These are phyloP conservation scores for Metridium senile DNA, from an alignment of 92 coral and sea anemone species.

Conservation along the genomic window DNA sequence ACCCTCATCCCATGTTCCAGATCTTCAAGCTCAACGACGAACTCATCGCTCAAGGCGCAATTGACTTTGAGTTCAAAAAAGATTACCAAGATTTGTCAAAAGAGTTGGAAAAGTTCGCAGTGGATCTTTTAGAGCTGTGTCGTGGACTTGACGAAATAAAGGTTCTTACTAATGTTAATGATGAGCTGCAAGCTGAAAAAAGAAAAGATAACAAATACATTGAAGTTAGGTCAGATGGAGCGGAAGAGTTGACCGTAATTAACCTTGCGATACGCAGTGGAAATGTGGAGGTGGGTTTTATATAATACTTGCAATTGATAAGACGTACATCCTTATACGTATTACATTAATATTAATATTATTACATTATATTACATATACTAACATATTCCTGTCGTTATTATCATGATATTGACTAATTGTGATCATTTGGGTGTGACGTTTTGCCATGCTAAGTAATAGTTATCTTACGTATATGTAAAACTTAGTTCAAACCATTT, in stretches of 20 bases:
- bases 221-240: constrained; percentile 23
- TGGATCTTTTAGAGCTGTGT: constrained; percentile 60
- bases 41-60: constrained; percentile 29
- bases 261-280: constrained; percentile 51
- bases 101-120: constrained; percentile 53
- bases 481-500: too few relatives aligned
- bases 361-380: too few relatives aligned
- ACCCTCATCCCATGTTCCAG: constrained; percentile 49
- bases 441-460: too few relatives aligned
- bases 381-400: too few relatives aligned
- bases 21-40: constrained; percentile 37
- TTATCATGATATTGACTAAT: too few relatives aligned
- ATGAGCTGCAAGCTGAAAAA: constrained; percentile 15
- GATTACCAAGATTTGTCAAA: constrained; percentile 49
- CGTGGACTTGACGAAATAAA: constrained; percentile 53
- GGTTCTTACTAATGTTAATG: constrained; percentile 41
- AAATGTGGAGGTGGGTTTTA: constrained; percentile 35
- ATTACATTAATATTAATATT: too few relatives aligned
- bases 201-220: constrained; percentile 22
- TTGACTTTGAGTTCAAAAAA: constrained; percentile 50
- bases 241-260: constrained; percentile 40
- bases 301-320: too few relatives aligned
- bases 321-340: too few relatives aligned
- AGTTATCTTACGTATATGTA: too few relatives aligned
- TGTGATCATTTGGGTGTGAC: too few relatives aligned